These are phyloP conservation scores for Nibea albiflora DNA, from an alignment of 2,113 vertebrate species.

Conservation along the genomic window DNA sequence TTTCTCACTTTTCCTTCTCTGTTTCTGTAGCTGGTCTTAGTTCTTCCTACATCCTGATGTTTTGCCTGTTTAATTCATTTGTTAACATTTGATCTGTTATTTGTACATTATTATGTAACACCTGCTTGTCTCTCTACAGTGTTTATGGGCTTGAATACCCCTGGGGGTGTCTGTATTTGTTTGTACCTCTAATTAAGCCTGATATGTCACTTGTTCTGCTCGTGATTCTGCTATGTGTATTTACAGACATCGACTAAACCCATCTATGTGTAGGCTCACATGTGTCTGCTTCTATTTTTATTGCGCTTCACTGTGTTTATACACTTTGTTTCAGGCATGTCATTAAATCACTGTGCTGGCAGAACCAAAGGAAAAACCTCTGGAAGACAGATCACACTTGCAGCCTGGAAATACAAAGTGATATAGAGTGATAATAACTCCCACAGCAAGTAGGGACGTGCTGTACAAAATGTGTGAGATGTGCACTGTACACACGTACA, in stretches of 20 bases:
- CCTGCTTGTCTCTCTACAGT: not conserved
- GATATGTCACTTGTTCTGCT: slow-evolving; percentile 31
- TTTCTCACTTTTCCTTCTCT: not conserved
- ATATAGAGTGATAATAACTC: slow-evolving; percentile 27
- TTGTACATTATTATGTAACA: slow-evolving; percentile 22
- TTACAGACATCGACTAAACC: slow-evolving; percentile 11
- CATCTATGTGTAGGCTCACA: not conserved
- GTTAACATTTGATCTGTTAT: slow-evolving; percentile 22
- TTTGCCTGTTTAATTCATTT: slow-evolving; percentile 12
- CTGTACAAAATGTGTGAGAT: slow-evolving; percentile 62
- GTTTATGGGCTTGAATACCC: slow-evolving; percentile 17
- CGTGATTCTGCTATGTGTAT: slow-evolving; percentile 13
- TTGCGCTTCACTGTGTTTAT: slow-evolving; percentile 20
- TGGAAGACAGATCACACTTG: slow-evolving; percentile 30
- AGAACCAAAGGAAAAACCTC: slow-evolving; percentile 48
- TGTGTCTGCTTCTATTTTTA: slow-evolving; percentile 36
- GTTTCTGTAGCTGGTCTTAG: not conserved
- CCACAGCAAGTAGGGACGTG: slow-evolving; percentile 35
- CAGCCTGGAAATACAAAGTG: slow-evolving; percentile 6
- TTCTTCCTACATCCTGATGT: not conserved
- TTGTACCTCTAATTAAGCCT: slow-evolving; percentile 41
- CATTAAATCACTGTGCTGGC: slow-evolving; percentile 48
- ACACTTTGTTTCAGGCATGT: not conserved
- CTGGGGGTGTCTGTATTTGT: slow-evolving; percentile 22
- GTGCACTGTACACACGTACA: slow-evolving; percentile 29